Percentiles rank a stretch among this genome's conserved stretches.
These are phyloP conservation scores for Paralvinella palmiformis DNA, from an alignment of 1,140 invertebrate species.

Conservation along the genomic window DNA sequence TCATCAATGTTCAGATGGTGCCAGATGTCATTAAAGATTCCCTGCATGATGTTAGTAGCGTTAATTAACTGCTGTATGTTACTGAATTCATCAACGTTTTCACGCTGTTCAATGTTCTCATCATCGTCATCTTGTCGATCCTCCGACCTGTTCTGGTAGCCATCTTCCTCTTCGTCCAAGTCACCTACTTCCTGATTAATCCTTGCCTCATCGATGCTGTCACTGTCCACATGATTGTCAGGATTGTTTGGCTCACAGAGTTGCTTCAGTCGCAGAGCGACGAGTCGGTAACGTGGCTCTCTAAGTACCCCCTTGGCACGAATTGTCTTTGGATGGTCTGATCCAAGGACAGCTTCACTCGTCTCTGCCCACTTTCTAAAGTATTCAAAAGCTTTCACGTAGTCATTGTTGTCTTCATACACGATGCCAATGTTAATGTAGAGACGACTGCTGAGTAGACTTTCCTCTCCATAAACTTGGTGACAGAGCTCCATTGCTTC, in stretches of 20 bases:
- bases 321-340: constrained; percentile 45
- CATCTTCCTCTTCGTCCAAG: neutral
- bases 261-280: constrained; percentile 7
- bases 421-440: constrained; percentile 46
- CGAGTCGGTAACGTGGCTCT: constrained; percentile 28
- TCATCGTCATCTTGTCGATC: neutral
- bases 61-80: too few species aligned
- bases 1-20: too few species aligned
- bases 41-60: too few species aligned
- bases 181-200: constrained; percentile 11
- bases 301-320: constrained; percentile 43
- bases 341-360: constrained; percentile 45
- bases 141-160: neutral
- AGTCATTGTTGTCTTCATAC: constrained; percentile 48
- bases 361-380: constrained; percentile 48
- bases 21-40: too few species aligned
- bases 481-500: constrained; percentile 45
- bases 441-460: constrained; percentile 43
- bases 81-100: neutral
- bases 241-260: constrained; percentile 2
- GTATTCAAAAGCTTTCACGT: constrained; percentile 45
- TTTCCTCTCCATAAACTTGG: constrained; percentile 47
- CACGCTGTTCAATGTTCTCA: neutral
- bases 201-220: constrained; percentile 2
- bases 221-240: neutral